A percentile compares a stretch with the other conserved stretches of the same genome.
These are phyloP conservation scores for Puffinus mauretanicus DNA, from an alignment of 2,113 vertebrate species.

Conservation along the genomic window DNA sequence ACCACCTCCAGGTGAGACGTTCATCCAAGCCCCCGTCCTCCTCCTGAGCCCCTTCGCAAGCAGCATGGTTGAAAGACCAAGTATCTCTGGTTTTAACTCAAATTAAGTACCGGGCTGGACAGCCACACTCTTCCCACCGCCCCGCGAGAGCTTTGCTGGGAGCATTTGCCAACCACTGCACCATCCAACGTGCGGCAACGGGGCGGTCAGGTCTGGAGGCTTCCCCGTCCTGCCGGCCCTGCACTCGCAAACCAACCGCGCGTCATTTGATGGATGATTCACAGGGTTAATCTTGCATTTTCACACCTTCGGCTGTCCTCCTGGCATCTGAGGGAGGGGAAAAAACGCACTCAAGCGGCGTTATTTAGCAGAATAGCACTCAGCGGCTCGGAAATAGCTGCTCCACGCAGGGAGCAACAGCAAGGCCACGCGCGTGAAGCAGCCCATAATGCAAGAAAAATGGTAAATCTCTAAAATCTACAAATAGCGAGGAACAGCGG, in stretches of 20 bases:
- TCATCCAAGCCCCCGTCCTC: not conserved
- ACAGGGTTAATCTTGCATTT: not conserved
- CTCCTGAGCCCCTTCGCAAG: not conserved
- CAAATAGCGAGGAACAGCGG: accelerated
- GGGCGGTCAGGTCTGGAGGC: not conserved
- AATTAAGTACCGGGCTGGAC: not conserved
- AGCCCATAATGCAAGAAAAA: not conserved
- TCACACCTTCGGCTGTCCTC: not conserved
- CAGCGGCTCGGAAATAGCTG: not conserved
- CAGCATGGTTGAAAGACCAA: accelerated
- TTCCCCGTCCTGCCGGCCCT: not conserved
- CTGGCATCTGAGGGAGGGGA: not conserved
- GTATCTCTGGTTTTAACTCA: not conserved
- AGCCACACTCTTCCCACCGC: accelerated
- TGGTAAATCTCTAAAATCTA: not conserved
- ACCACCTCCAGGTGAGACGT: not conserved
- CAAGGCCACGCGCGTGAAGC: accelerated
- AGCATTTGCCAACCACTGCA: not conserved
- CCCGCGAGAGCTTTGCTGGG: not conserved
- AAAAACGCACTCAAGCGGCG: accelerated
- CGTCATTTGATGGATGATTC: not conserved
- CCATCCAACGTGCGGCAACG: accelerated
- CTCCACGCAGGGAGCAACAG: not conserved
- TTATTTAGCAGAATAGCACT: not conserved
- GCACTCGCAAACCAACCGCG: accelerated